phyloP scores from a whole-genome alignment of 1,140 invertebrate genomes.

The Drosophila nikananu region DNA sequence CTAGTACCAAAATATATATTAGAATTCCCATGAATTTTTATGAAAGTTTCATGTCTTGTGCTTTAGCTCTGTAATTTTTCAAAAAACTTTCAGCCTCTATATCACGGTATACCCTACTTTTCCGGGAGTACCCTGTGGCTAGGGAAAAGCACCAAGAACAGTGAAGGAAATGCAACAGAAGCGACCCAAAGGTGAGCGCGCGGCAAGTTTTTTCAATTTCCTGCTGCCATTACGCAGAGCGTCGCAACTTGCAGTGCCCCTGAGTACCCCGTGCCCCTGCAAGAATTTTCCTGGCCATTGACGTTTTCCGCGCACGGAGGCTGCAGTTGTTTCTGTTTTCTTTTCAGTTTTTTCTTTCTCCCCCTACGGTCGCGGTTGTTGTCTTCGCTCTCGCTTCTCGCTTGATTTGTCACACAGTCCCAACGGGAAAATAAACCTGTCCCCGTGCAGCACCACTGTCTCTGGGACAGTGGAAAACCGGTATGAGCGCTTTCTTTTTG shows the following conservation, averaged over 20 bases:
- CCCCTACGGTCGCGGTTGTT: conserved; percentile 29
- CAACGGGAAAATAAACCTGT: conserved; percentile 81
- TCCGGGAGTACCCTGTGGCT: conserved; percentile 9
- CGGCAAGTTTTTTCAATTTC: conserved; percentile 74
- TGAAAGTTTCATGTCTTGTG: not conserved
- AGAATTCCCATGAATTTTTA: not conserved
- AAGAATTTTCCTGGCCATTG: conserved; percentile 68
- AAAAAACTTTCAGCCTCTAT: not conserved
- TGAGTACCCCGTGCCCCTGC: conserved; percentile 10
- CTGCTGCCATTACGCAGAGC: conserved; percentile 66
- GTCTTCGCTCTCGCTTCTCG: conserved; percentile 63
- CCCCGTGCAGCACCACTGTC: conserved; percentile 46
- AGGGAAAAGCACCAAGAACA: conserved; percentile 41
- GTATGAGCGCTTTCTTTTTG: conserved; percentile 79
- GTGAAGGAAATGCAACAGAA: conserved; percentile 49
- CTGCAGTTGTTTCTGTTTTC: conserved; percentile 13
- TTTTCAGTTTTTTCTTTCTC: conserved; percentile 15
- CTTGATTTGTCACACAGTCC: conserved; percentile 82
- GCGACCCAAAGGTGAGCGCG: conserved; percentile 46
- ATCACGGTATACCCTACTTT: conserved; percentile 3
- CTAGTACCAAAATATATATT: not conserved
- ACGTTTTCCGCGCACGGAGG: conserved; percentile 61
- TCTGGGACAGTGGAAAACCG: conserved; percentile 68
- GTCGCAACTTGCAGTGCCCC: conserved; percentile 22
- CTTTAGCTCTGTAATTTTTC: not conserved